These are phyloP conservation scores for Timandra comae DNA, from an alignment of 2,888 invertebrate species.

Conservation along the genomic window DNA sequence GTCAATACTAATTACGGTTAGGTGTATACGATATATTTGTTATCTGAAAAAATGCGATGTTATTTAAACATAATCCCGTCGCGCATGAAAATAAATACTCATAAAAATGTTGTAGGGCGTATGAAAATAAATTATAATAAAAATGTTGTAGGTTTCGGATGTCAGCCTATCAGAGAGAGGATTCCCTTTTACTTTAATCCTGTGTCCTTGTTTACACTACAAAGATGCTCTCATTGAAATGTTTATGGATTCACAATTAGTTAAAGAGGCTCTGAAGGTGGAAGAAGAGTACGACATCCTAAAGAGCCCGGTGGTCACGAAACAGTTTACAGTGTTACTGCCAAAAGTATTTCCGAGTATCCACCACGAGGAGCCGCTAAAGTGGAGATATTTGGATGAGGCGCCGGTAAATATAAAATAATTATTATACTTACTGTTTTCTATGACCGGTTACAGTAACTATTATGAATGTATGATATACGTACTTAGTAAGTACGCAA, in stretches of 20 bases:
- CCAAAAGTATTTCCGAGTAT: constrained; percentile 53
- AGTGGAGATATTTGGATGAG: constrained; percentile 60
- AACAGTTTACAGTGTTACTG: constrained; percentile 53
- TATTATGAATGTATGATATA: too few species aligned
- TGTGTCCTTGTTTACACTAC: constrained; percentile 47
- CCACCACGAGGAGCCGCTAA: constrained; percentile 42
- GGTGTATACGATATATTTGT: too few species aligned
- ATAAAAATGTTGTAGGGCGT: too few species aligned
- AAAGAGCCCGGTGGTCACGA: constrained; percentile 35
- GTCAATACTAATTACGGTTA: too few species aligned
- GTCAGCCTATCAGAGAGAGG: constrained; percentile 37
- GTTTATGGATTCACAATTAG: constrained; percentile 34
- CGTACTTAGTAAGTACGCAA: too few species aligned
- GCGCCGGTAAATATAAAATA: constrained; percentile 42
- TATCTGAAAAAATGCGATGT: too few species aligned
- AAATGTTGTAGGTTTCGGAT: too few species aligned
- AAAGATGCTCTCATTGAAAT: constrained; percentile 47
- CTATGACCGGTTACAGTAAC: too few species aligned
- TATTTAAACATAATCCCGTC: too few species aligned
- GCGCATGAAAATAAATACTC: too few species aligned
- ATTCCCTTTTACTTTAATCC: constrained; percentile 56
- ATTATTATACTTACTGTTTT: too few species aligned
- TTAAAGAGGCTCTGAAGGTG: constrained; percentile 41
- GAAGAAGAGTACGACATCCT: constrained; percentile 44
- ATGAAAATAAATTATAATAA: too few species aligned